Conservation (phyloP, 2,888 invertebrate genomes). For the Schrankia costaestrigalis region DNA sequence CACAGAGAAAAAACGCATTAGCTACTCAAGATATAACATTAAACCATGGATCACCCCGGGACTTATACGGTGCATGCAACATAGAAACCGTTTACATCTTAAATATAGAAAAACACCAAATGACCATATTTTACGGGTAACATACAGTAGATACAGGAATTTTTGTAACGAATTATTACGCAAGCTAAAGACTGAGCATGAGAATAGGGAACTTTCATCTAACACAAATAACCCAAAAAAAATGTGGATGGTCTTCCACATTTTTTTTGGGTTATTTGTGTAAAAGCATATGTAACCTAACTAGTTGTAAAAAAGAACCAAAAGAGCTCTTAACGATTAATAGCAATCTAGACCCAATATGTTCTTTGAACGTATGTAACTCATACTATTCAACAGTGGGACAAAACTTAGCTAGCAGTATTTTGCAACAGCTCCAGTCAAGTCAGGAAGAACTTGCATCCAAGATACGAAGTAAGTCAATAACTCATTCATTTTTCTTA, state of each 20-base stretch:
- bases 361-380: too few relatives aligned
- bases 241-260: not conserved
- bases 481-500: too few relatives aligned
- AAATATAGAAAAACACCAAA: not conserved
- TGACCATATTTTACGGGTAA: not conserved
- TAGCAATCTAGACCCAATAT: too few relatives aligned
- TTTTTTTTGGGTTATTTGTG: too few relatives aligned
- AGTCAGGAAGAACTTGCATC: too few relatives aligned
- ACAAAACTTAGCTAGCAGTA: too few relatives aligned
- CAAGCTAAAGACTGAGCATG: not conserved
- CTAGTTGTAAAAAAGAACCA: too few relatives aligned
- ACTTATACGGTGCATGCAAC: constrained; percentile 1
- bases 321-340: too few relatives aligned
- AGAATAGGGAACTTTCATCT: not conserved
- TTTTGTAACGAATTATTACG: constrained; percentile 1
- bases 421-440: too few relatives aligned
- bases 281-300: too few relatives aligned
- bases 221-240: not conserved
- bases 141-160: not conserved
- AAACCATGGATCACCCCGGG: constrained; percentile 1
- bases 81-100: not conserved
- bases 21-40: not conserved
- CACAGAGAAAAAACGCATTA: not conserved
- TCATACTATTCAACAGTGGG: too few relatives aligned
- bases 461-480: too few relatives aligned